These are phyloP conservation scores for Coranthus polyacanthus DNA, from an alignment of 2,797 vertebrate genomes.

Conservation along the genomic window DNA sequence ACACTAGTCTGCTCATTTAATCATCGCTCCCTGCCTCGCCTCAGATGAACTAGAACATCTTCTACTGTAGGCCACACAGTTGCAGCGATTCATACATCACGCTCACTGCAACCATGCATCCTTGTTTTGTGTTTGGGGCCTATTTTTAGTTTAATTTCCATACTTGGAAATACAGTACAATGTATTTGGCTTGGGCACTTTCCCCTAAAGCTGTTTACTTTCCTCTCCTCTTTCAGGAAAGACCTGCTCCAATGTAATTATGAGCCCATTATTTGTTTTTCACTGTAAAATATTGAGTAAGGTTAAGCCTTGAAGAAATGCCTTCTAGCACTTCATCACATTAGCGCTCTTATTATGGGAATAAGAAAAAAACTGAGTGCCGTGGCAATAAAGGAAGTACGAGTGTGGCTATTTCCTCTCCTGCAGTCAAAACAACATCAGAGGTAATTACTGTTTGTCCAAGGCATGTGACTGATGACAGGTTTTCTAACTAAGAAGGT, in stretches of 20 bases:
- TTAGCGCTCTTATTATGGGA: conserved; percentile 48
- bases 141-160: conserved; percentile 20
- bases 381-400: conserved; percentile 49
- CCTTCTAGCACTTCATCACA: conserved; percentile 55
- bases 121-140: background rate
- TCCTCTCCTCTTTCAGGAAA: conserved; percentile 30
- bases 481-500: background rate
- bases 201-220: conserved; percentile 44
- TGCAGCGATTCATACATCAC: conserved; percentile 11
- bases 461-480: conserved; percentile 34
- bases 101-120: background rate
- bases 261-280: conserved; percentile 67
- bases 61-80: conserved; percentile 19
- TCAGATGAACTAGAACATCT: conserved; percentile 52
- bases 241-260: conserved; percentile 59
- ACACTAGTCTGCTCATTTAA: conserved; percentile 56
- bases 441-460: conserved; percentile 44
- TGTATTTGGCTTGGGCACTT: conserved; percentile 24
- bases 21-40: conserved; percentile 50
- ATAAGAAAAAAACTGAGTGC: conserved; percentile 10
- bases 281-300: conserved; percentile 55
- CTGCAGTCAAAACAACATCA: conserved; percentile 25
- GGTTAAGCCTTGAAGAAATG: conserved; percentile 60
- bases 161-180: conserved; percentile 17
- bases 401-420: conserved; percentile 38